Percentiles rank a stretch among this genome's conserved stretches.
Evolutionary conservation across 2,888 invertebrate genomes (phyloP).

Genomic region (Pardosa pseudoannulata): DNA sequence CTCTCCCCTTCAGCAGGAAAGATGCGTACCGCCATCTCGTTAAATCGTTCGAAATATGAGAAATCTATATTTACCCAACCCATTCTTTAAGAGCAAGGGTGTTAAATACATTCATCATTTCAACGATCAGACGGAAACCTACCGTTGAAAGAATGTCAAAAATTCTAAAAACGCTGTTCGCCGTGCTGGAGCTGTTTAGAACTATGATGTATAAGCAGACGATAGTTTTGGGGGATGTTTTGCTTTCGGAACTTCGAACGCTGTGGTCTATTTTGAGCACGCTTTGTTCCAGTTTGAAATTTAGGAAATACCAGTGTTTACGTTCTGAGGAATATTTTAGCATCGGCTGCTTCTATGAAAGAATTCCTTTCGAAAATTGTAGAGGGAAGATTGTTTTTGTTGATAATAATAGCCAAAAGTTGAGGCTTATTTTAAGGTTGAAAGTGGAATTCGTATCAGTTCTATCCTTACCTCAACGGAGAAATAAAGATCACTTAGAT

Average conservation of each 20-base stretch:
- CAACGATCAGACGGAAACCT: background rate
- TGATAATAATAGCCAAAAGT: too few relatives aligned
- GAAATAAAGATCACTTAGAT: too few relatives aligned
- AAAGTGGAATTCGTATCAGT: too few relatives aligned
- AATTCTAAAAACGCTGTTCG: slow-evolving; percentile 25
- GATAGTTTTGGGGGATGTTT: background rate
- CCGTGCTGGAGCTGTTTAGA: slow-evolving; percentile 8
- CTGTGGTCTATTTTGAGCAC: slow-evolving; percentile 10
- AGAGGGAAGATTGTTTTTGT: too few relatives aligned
- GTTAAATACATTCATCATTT: slow-evolving; percentile 9
- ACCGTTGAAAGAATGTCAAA: slow-evolving; percentile 27
- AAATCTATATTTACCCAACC: slow-evolving; percentile 4
- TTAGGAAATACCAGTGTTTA: background rate
- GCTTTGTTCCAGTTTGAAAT: background rate
- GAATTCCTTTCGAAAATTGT: too few relatives aligned
- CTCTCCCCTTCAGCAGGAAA: too few relatives aligned
- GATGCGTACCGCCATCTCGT: background rate
- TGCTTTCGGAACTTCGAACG: background rate
- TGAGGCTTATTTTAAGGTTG: too few relatives aligned
- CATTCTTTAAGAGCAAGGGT: background rate
- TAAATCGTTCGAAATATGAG: background rate
- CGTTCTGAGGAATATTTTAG: slow-evolving; percentile 2
- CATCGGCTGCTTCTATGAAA: background rate
- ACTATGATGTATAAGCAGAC: slow-evolving; percentile 36
- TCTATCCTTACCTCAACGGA: too few relatives aligned